phyloP scores from a whole-genome alignment of 1,140 invertebrate genomes.

The Sinella curviseta region DNA sequence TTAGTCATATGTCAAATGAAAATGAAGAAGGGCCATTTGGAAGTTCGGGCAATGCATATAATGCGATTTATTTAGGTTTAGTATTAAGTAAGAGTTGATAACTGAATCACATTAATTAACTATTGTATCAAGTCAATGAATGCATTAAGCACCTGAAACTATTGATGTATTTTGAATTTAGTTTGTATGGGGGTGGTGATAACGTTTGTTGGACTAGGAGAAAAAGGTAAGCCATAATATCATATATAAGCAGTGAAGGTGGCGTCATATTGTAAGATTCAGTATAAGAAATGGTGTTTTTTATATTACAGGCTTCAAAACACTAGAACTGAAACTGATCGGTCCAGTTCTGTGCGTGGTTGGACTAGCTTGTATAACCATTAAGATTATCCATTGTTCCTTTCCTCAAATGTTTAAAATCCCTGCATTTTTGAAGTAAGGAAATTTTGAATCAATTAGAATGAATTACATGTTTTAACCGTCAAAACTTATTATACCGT shows the following conservation, averaged over 20 bases:
- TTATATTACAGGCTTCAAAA: slow-evolving; percentile 43
- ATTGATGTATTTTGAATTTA: slow-evolving; percentile 12
- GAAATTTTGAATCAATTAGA: not conserved
- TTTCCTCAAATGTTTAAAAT: slow-evolving; percentile 40
- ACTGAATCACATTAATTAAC: too few relatives aligned
- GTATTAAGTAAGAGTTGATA: slow-evolving; percentile 37
- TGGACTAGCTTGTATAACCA: slow-evolving; percentile 39
- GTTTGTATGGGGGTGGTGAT: slow-evolving; percentile 44
- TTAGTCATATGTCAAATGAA: not conserved
- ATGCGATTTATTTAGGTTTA: slow-evolving; percentile 44
- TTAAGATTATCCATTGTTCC: slow-evolving; percentile 47
- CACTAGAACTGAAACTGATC: slow-evolving; percentile 43
- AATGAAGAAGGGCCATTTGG: slow-evolving; percentile 32
- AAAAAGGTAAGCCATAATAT: slow-evolving; percentile 40
- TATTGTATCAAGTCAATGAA: not conserved
- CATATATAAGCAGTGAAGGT: not conserved
- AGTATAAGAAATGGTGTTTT: not conserved
- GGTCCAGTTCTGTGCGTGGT: slow-evolving; percentile 40
- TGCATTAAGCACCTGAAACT: too few relatives aligned
- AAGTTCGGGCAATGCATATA: slow-evolving; percentile 32
- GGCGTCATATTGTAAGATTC: too few relatives aligned
- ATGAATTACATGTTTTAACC: too few relatives aligned
- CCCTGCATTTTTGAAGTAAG: slow-evolving; percentile 37
- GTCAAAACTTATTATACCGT: too few relatives aligned
- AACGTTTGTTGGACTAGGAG: slow-evolving; percentile 46